Base-by-base conservation (phyloP, 2,888 invertebrate genomes). In the Apamea monoglypha region DNA sequence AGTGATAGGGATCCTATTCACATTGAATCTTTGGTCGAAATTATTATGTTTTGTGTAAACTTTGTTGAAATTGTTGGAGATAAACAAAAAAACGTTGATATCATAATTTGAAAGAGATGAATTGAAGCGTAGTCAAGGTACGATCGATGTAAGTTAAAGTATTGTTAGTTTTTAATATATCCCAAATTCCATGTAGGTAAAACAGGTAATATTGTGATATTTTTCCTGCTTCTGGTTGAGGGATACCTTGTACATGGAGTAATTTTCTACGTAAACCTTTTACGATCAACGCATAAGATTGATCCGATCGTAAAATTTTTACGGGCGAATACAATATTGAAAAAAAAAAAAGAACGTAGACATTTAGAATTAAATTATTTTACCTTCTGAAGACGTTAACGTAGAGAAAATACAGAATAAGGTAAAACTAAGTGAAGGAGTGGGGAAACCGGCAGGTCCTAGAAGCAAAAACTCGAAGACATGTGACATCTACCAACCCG, bases 251-350 rank as follows among this genome's bases (percentile, higher is more conserved):
- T 29, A 47, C 25, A 67, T 5, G 21, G 21, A 53, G 47, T 63
- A 40, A 71, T 74, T 70, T 63, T 44, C 25, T 56, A 8, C 40
- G 40, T 18, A 47, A n/a, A 53, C 21, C 4, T 74, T 85, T 85
- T 81, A 85, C 72, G 76, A 86, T 64, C 68, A 44, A 72, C 36
- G 7, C 61, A 53, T 47, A 67, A 70, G 63, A 29, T 69, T 80
- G 40, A 71, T 71, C 40, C n/a, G n/a, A 70, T 71, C 81, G 44
- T 85, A 81, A 81, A 59, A 0, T 44, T 29, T 82, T 85, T 75
- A 72, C 59, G 71, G 74, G 82, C 56, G 61, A 79, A 47, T 64
- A 6, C 56, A 61, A 56, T 66, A 56, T 56, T 53, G n/a, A 10
- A 32, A 14, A 29, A 71, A 56, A 47, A 32, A 47, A n/a, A 5